Percentiles rank a stretch among this genome's conserved stretches.
phyloP scores from a whole-genome alignment of 2,888 invertebrate genomes.

The Maniola hyperantus region DNA sequence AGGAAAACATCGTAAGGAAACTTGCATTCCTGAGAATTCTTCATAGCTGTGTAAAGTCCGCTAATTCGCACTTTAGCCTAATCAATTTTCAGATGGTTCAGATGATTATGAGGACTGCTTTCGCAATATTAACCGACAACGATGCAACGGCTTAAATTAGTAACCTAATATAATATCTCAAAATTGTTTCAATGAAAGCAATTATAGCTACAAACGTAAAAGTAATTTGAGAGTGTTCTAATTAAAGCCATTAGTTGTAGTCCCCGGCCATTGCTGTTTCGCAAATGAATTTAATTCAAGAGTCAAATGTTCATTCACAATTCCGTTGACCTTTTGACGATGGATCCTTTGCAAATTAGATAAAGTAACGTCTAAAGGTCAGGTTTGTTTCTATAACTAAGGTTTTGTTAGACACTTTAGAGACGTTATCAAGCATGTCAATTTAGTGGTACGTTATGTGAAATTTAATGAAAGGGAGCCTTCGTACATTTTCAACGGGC shows the following conservation, averaged over 20 bases:
- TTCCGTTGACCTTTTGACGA: conserved; percentile 3
- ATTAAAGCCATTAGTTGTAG: conserved; percentile 11
- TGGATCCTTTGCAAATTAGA: conserved; percentile 6
- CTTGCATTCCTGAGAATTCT: too few species aligned
- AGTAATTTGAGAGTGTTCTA: conserved; percentile 1
- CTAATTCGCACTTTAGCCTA: too few species aligned
- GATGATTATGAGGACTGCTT: too few species aligned
- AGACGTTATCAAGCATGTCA: background rate
- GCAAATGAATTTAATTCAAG: conserved; percentile 11
- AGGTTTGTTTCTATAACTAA: background rate
- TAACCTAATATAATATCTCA: background rate
- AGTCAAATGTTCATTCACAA: background rate
- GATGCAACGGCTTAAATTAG: too few species aligned
- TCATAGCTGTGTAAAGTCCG: too few species aligned
- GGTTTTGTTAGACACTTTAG: background rate
- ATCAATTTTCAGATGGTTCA: too few species aligned
- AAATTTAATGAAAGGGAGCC: too few species aligned
- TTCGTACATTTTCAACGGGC: background rate
- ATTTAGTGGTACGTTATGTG: too few species aligned
- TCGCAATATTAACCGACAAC: too few species aligned
- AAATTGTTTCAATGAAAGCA: background rate
- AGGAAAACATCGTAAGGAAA: too few species aligned
- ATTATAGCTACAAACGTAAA: background rate
- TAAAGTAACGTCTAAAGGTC: background rate
- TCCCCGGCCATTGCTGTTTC: background rate